A percentile compares a stretch with the other conserved stretches of the same genome.
These are phyloP conservation scores for Diorhabda sublineata DNA, from an alignment of 1,140 invertebrate species.

Conservation along the genomic window DNA sequence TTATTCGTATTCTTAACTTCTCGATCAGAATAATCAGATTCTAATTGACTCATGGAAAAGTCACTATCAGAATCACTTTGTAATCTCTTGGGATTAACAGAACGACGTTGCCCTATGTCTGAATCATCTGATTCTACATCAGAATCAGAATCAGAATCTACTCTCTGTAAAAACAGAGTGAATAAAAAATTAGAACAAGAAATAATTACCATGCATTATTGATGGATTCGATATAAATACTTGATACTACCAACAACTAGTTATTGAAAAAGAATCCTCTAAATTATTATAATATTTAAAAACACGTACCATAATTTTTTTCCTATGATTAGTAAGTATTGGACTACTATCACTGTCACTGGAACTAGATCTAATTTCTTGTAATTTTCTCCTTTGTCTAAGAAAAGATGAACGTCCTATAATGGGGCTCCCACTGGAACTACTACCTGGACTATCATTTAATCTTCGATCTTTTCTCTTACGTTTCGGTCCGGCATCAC, in stretches of 20 bases:
- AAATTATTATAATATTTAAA: neutral
- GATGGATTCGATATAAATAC: slow-evolving; percentile 1
- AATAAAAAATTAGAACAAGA: neutral
- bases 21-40: slow-evolving; percentile 26
- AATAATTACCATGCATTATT: neutral
- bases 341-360: slow-evolving; percentile 33
- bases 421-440: slow-evolving; percentile 40
- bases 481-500: slow-evolving; percentile 27
- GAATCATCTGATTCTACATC: slow-evolving; percentile 15
- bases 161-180: slow-evolving; percentile 28
- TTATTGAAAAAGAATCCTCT: neutral
- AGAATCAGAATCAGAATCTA: slow-evolving; percentile 31
- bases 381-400: slow-evolving; percentile 11
- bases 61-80: slow-evolving; percentile 9
- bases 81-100: neutral
- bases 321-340: slow-evolving; percentile 27
- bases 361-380: slow-evolving; percentile 13
- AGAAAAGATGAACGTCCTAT: slow-evolving; percentile 24
- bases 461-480: slow-evolving; percentile 29
- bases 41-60: slow-evolving; percentile 26
- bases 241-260: neutral
- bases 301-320: slow-evolving; percentile 33
- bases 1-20: slow-evolving; percentile 12
- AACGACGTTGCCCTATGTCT: slow-evolving; percentile 15
- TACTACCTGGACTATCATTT: slow-evolving; percentile 23